phyloP scores from a whole-genome alignment of 2,888 invertebrate species.

The Actias luna region DNA sequence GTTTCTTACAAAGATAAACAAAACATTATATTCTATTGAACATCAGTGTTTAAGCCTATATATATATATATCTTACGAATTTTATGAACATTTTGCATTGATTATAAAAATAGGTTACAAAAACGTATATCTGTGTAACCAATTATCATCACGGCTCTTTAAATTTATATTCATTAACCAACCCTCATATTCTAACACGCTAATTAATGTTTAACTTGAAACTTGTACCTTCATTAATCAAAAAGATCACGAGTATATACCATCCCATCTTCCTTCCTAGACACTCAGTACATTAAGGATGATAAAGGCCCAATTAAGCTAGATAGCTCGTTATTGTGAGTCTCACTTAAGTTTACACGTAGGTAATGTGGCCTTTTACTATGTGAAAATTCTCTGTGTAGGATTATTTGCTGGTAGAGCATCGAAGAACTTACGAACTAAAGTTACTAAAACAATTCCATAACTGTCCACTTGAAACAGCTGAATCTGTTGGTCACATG shows the following conservation, averaged over 20 bases:
- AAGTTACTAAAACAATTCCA: conserved; percentile 15
- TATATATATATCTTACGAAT: background rate
- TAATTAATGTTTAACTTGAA: conserved; percentile 80
- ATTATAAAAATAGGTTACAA: background rate
- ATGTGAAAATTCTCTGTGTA: conserved; percentile 73
- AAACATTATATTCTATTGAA: too few species aligned
- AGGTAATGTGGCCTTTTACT: conserved; percentile 79
- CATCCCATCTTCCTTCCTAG: conserved; percentile 48
- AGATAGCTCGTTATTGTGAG: conserved; percentile 73
- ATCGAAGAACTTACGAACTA: conserved; percentile 58
- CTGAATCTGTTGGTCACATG: background rate
- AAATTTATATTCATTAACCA: conserved; percentile 42
- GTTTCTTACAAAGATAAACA: too few species aligned
- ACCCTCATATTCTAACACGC: conserved; percentile 68
- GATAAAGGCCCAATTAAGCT: conserved; percentile 57
- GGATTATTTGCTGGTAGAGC: conserved; percentile 6
- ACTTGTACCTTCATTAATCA: conserved; percentile 63
- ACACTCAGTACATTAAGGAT: conserved; percentile 46
- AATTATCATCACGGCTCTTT: background rate
- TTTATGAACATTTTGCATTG: background rate
- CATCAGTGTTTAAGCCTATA: too few species aligned
- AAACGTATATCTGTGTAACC: background rate
- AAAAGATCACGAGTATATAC: conserved; percentile 48
- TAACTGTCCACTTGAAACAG: background rate
- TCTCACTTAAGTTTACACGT: conserved; percentile 76